Percentiles rank a stretch among this genome's conserved stretches.
These are phyloP conservation scores for Cheilosia scutellata DNA, from an alignment of 2,888 invertebrate species.

Conservation along the genomic window DNA sequence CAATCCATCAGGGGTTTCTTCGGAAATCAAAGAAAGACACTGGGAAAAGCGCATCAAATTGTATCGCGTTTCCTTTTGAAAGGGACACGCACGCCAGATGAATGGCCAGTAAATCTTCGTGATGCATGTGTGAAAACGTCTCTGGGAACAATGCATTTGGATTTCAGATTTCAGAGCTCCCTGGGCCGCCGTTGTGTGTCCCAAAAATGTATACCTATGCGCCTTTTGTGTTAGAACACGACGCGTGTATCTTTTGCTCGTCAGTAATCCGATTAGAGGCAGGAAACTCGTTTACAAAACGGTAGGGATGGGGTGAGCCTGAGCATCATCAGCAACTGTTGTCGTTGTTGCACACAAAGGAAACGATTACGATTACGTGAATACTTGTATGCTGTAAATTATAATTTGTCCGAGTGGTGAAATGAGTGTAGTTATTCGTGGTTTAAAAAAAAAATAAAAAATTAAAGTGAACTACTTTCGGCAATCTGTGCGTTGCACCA, in stretches of 20 bases:
- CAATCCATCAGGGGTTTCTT: constrained; percentile 51
- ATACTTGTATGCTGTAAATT: constrained; percentile 63
- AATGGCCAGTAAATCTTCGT: constrained; percentile 70
- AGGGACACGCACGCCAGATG: constrained; percentile 66
- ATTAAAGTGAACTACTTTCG: constrained; percentile 58
- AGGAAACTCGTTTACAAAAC: constrained; percentile 70
- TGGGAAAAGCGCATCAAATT: constrained; percentile 67
- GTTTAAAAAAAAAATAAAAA: constrained; percentile 23
- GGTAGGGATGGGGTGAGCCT: constrained; percentile 35
- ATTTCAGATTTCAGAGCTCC: neutral
- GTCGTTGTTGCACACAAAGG: constrained; percentile 43
- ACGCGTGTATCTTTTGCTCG: constrained; percentile 47
- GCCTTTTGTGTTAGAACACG: constrained; percentile 67
- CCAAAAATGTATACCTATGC: constrained; percentile 33
- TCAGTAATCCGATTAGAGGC: constrained; percentile 69
- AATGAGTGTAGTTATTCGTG: constrained; percentile 12
- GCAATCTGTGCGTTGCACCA: constrained; percentile 26
- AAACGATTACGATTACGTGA: constrained; percentile 73
- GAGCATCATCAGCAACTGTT: constrained; percentile 8
- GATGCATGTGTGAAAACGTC: constrained; percentile 75
- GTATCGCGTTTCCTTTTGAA: constrained; percentile 71
- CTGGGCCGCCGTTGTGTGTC: constrained; percentile 51
- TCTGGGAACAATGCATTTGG: constrained; percentile 52
- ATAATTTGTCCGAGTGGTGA: constrained; percentile 63
- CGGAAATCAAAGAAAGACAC: constrained; percentile 40